Evolutionary conservation across 2,888 invertebrate species (phyloP), one percentile per base, ranked within the genome.

Genomic region (Eupithecia exiguata): DNA sequence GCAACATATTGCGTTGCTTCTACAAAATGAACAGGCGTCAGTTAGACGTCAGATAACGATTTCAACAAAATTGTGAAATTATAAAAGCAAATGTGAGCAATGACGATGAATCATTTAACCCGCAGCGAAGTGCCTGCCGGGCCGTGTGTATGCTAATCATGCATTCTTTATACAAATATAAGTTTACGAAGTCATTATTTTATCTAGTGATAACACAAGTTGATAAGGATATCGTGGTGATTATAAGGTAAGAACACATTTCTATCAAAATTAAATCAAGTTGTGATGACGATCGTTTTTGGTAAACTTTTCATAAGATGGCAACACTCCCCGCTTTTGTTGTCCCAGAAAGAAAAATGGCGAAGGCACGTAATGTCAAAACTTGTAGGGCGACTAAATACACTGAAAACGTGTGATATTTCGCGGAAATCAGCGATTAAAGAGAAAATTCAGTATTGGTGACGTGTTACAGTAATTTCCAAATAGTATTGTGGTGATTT

Each of bases 361-460:
- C 93, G 85, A 92, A 88, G 86, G 83, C 84, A 84, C 82, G 82
- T 87, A 91, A 91, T 88, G 93, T 94, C 93, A 93, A 93, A 93
- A 90, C 86, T 90, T 81, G 78, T 82, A 83, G 88, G 88, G 86
- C 86, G 87, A 90, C 81, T 84, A 84, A 87, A 84, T 87, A 84
- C 84, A 75, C 78, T 83, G 83, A 88, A 90, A 92, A 92, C 90
- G 90, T 90, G 89, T 88, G 86, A 88, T 84, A 86, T 83, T 87
- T 81, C 79, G 81, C 78, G 81, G 78, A 86, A 87, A 86, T 74
- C 61, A 18, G 84, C 80, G 77, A 82, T 75, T 73, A 63, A 30
- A 74, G 74, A 75, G 73, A 63, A n/a, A 77, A 76, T 76, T 81
- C 75, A 82, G 87, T 87, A 82, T 71, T 73, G 76, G 88, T 91